Base-by-base conservation (phyloP, 2,888 invertebrate genomes). In the Saturnia japonica region DNA sequence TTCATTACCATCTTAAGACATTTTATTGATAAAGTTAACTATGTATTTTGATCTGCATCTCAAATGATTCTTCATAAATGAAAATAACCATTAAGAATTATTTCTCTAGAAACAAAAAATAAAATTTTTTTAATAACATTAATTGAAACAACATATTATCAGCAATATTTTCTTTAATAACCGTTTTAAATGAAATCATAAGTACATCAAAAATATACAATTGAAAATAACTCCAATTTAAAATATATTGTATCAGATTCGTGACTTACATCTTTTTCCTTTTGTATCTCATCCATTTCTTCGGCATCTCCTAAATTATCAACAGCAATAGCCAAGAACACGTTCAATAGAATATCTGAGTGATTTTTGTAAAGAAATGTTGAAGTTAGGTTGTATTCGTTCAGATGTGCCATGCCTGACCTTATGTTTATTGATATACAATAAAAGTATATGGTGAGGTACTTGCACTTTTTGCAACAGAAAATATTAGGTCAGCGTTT, bases 321-420 rank as follows among this genome's bases (percentile, higher is more conserved):
- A 69, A 99, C 99, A 85, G 99, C 99, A 94, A 99, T 99, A 94
- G 99, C 99, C 99, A 99, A 99, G 97, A 99, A 99, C 87, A 99
- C 99, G 91, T 99, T 99, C 84, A 99, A 94, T 80, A 99, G 95
- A 85, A 99, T 99, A 94, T 99, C 98, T 98, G 86, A 76, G 70
- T 66, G 70, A 25, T 25, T 76, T 68, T 22, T 54, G 72, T 82
- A 77, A 85, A 76, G 75, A 80, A 77, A 76, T 45, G 1, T 67
- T 67, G 12, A 54, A 54, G 22, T 22, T 22, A 54, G 19, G 8
- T 22, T 54, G 22, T 54, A 22, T 22, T 9, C 11, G 11, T 22
- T 22, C 12, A 19, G 19, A 47, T 47, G 47, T 6, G 16, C 16
- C 16, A 19, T 47, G 16, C 19, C 16, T 19, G 47, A 43, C 3